phyloP scores from a whole-genome alignment of 2,113 vertebrate species.

The Siniperca chuatsi region DNA sequence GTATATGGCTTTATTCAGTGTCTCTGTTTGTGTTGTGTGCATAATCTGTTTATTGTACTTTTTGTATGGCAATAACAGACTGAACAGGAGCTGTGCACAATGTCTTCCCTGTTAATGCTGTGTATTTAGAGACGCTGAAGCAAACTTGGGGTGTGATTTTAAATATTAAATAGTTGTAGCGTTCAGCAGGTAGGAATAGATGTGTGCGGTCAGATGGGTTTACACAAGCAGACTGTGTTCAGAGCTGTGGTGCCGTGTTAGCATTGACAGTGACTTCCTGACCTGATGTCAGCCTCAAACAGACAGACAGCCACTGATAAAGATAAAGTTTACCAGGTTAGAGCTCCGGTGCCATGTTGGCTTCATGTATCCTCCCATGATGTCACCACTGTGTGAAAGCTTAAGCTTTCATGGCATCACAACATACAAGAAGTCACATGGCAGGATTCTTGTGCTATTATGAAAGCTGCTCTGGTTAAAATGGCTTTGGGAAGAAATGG shows the following conservation, averaged over 20 bases:
- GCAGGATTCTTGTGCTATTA: background rate
- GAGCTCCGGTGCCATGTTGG: background rate
- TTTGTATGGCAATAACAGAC: background rate
- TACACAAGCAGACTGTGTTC: background rate
- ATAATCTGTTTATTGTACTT: slow-evolving; percentile 5
- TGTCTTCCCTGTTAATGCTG: background rate
- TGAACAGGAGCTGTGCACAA: background rate
- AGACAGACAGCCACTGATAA: background rate
- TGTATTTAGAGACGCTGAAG: background rate
- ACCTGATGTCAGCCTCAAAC: slow-evolving; percentile 22
- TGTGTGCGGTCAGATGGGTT: background rate
- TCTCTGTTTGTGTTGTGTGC: background rate
- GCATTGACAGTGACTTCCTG: slow-evolving; percentile 11
- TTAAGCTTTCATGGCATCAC: slow-evolving; percentile 8
- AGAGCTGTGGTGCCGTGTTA: background rate
- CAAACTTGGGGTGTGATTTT: background rate
- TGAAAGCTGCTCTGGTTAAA: background rate
- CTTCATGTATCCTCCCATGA: slow-evolving; percentile 37
- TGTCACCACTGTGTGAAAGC: slow-evolving; percentile 13
- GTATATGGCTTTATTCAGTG: slow-evolving; percentile 14
- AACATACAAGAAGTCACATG: background rate
- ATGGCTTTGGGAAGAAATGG: background rate
- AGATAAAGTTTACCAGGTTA: slow-evolving; percentile 10
- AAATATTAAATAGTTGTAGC: background rate
- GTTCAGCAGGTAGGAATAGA: slow-evolving; percentile 8